Base-by-base conservation (phyloP, 2,113 vertebrate species). In the Eleginops maclovinus region DNA sequence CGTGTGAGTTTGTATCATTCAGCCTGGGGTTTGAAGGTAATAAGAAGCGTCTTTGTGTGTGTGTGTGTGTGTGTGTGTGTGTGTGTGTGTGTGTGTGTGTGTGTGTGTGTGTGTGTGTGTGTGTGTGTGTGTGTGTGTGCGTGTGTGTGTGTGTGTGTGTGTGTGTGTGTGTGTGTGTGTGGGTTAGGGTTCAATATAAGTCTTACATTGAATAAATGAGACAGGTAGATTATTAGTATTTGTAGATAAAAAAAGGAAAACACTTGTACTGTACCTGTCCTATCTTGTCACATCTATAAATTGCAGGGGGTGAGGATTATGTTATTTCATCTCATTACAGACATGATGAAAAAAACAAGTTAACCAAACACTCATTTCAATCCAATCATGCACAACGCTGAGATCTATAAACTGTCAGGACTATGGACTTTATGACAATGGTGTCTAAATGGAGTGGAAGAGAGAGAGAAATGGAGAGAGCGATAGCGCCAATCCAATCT, bases 11-110 rank as follows among this genome's bases (percentile, higher is more conserved):
- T 66, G 81, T 77, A 56, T 86, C 28, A 2, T 66, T 84, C 53
- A 77, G 68, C 81, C 55, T 26, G 60, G 36, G 65, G 75, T 86
- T 84, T 77, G 67, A 72, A 82, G 51, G 69, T 77, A 81, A 79
- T 78, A 74, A 61, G 55, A 77, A 24, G 44, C 46, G 14, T 58
- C 44, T 51, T 62, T 28, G 31, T 41, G 51, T 62, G 47, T 46
- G 17, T 46, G 31, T 41, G 49, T 40, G 47, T 67, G 54, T 31
- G 68, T 56, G 51, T 14, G 58, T 71, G 41, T 28, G 54, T 16
- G 49, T 2, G 22, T 24, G 21, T 54, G n/a, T 22, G 24, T 56
- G 15, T 36, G 55, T 31, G 26, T 17, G 26, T 58, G 17, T n/a
- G 24, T 50, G 63, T 31, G 46, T 66, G 31, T 24, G 47, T 51